Evolutionary conservation across 2,113 vertebrate genomes (phyloP).

Genomic region (Columba livia): DNA sequence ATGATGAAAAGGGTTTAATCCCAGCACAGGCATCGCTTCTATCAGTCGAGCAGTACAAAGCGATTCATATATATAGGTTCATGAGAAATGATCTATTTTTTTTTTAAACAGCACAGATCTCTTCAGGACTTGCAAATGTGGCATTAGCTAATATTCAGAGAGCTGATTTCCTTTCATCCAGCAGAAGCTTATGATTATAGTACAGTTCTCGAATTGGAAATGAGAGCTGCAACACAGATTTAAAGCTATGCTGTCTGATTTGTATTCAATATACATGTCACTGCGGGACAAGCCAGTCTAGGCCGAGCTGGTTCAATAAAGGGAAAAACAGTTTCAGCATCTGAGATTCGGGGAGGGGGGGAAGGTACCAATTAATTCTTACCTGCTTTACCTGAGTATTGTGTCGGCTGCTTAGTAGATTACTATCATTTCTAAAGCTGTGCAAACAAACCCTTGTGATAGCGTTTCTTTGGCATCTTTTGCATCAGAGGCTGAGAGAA

Average conservation of each 20-base stretch:
- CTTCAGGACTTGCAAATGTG: conserved; percentile 98
- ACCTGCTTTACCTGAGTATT: conserved; percentile 60
- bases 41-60: conserved; percentile 94
- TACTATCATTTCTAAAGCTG: conserved; percentile 34
- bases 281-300: conserved; percentile 85
- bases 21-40: conserved; percentile 94
- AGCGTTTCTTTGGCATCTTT: not conserved
- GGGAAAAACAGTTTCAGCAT: conserved; percentile 74
- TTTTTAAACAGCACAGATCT: conserved; percentile 83
- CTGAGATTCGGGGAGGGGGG: conserved; percentile 35
- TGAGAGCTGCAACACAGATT: conserved; percentile 86
- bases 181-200: conserved; percentile 91
- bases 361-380: conserved; percentile 72
- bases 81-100: conserved; percentile 84
- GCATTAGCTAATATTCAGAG: conserved; percentile 97
- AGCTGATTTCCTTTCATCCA: conserved; percentile 90
- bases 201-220: conserved; percentile 93
- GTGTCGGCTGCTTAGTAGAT: conserved; percentile 38
- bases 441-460: conserved; percentile 21
- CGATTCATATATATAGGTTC: conserved; percentile 88
- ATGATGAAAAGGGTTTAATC: conserved; percentile 99
- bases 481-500: not conserved
- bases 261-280: conserved; percentile 94
- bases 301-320: conserved; percentile 76
- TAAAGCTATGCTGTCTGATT: conserved; percentile 87